These are phyloP conservation scores for Abramis brama DNA, from an alignment of 2,113 vertebrate genomes.

Conservation along the genomic window DNA sequence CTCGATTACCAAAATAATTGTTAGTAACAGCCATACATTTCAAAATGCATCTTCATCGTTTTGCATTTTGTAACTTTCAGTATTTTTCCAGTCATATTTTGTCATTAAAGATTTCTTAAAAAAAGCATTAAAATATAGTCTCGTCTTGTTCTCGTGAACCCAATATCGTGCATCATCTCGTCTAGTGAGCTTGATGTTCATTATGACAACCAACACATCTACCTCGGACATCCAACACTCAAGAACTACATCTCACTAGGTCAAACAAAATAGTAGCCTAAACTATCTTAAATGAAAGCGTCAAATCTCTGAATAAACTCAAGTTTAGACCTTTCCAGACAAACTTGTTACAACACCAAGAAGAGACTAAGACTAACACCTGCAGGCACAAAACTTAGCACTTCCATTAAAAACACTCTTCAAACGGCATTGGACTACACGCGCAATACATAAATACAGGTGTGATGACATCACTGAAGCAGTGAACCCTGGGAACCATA, in stretches of 20 bases:
- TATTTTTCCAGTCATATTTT: no score
- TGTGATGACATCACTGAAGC: background rate
- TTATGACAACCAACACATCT: background rate
- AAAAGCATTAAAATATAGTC: no score
- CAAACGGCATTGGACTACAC: background rate
- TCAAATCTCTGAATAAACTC: background rate
- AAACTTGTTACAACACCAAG: background rate
- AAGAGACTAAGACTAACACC: background rate
- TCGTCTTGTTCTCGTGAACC: no score
- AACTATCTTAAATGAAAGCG: background rate
- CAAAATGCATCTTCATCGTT: no score
- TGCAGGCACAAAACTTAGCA: background rate
- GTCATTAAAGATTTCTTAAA: no score
- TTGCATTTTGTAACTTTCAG: no score
- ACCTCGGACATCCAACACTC: background rate
- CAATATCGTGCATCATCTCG: background rate
- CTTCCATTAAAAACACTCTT: background rate
- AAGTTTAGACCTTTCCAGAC: background rate
- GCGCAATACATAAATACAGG: background rate
- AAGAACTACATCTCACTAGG: background rate
- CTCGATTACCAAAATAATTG: no score
- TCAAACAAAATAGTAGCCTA: constrained; percentile 5
- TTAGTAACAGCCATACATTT: no score
- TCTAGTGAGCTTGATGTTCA: background rate
- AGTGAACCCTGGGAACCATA: constrained; percentile 43